phyloP scores from a whole-genome alignment of 2,797 vertebrate species.

The Mormyrops attenuatus region DNA sequence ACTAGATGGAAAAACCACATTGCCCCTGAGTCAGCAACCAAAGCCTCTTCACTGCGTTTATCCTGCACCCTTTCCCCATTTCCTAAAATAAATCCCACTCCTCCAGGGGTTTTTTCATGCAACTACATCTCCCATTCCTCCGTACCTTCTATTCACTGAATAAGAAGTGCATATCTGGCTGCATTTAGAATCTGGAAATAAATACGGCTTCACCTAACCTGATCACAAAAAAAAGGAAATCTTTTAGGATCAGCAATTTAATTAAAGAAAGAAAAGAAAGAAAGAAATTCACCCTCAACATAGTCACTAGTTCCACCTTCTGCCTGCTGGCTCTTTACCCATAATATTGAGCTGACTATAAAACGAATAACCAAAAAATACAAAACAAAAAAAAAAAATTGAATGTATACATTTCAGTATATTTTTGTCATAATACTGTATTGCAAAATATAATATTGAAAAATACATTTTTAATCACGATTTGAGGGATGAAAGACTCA shows the following conservation, averaged over 20 bases:
- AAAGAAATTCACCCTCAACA: neutral
- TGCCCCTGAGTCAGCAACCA: neutral
- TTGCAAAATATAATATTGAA: neutral
- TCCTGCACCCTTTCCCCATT: neutral
- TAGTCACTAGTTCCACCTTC: neutral
- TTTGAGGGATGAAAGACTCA: neutral
- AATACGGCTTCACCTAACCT: neutral
- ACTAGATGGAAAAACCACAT: neutral
- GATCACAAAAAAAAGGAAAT: neutral
- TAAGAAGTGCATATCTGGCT: neutral
- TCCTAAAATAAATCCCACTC: neutral
- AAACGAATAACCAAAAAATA: neutral
- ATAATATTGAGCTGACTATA: neutral
- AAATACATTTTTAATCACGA: neutral
- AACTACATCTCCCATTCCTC: neutral
- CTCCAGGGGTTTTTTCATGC: neutral
- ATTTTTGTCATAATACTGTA: neutral
- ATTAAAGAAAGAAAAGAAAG: neutral
- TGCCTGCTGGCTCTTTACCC: neutral
- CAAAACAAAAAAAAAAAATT: neutral
- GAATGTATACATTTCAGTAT: neutral
- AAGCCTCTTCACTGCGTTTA: neutral
- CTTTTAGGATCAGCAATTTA: neutral
- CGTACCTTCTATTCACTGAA: neutral
- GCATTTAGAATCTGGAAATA: conserved; percentile 1